Conservation (phyloP, 2,797 vertebrate genomes). For the Harpagifer antarcticus region DNA sequence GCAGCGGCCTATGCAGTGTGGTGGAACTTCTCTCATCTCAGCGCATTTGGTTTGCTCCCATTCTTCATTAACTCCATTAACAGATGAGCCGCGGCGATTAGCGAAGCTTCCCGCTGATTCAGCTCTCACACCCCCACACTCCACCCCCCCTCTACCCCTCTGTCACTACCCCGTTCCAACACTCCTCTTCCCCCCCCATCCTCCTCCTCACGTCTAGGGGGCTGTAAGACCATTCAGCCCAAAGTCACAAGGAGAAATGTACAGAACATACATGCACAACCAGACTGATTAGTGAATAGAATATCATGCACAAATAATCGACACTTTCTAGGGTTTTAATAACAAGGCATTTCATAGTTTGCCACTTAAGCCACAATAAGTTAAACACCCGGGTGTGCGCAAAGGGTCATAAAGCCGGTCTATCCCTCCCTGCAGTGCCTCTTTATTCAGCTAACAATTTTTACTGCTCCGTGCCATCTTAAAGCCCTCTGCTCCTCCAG, state of each 20-base stretch:
- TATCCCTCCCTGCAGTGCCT: slow-evolving; percentile 73
- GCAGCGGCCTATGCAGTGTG: slow-evolving; percentile 86
- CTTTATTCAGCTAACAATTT: slow-evolving; percentile 77
- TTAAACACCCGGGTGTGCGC: slow-evolving; percentile 58
- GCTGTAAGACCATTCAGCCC: slow-evolving; percentile 69
- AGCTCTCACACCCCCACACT: slow-evolving; percentile 74
- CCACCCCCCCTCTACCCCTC: slow-evolving; percentile 48
- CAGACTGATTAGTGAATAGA: slow-evolving; percentile 20
- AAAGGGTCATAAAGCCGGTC: slow-evolving; percentile 67
- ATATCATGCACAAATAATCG: slow-evolving; percentile 19
- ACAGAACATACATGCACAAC: slow-evolving; percentile 21
- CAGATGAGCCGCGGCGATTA: slow-evolving; percentile 90
- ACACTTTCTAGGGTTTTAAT: slow-evolving; percentile 46
- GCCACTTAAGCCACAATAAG: slow-evolving; percentile 58
- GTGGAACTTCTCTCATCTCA: slow-evolving; percentile 90
- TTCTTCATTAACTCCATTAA: slow-evolving; percentile 93
- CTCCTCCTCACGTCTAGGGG: slow-evolving; percentile 67
- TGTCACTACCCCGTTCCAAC: slow-evolving; percentile 63
- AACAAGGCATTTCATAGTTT: slow-evolving; percentile 49
- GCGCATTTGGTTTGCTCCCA: slow-evolving; percentile 89
- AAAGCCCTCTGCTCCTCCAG: slow-evolving; percentile 72
- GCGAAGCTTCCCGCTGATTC: slow-evolving; percentile 88
- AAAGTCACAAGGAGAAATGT: slow-evolving; percentile 46
- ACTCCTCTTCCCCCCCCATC: slow-evolving; percentile 24
- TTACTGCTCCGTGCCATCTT: slow-evolving; percentile 78